These are phyloP conservation scores for Onychostruthus taczanowskii DNA, from an alignment of 2,113 vertebrate genomes.

Conservation along the genomic window DNA sequence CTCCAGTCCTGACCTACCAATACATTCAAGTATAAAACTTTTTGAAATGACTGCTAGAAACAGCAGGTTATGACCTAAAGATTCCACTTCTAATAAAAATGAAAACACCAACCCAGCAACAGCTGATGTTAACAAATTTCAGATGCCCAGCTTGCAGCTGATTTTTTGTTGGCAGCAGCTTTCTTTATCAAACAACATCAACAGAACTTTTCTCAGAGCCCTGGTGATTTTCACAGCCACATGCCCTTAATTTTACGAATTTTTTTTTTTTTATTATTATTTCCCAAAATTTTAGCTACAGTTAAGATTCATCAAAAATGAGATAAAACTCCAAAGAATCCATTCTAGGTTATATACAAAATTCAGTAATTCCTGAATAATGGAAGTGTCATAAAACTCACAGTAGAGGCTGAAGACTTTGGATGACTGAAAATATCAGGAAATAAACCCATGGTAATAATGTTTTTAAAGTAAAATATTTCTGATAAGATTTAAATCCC, in stretches of 20 bases:
- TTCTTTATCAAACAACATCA: background rate
- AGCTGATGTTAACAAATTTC: conserved; percentile 28
- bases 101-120: background rate
- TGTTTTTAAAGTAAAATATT: background rate
- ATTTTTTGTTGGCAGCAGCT: background rate
- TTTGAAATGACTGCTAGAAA: background rate
- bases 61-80: background rate
- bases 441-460: background rate
- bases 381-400: background rate
- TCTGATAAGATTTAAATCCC: background rate
- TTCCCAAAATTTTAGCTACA: fast-evolving
- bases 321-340: background rate
- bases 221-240: background rate
- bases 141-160: background rate
- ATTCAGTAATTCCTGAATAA: background rate
- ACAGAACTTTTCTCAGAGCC: background rate
- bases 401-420: background rate
- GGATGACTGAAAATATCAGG: background rate
- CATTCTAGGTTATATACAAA: background rate
- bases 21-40: background rate
- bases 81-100: background rate
- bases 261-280: background rate
- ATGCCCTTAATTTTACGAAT: background rate
- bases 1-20: background rate
- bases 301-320: background rate